These are phyloP conservation scores for Oeneis ivallda DNA, from an alignment of 2,888 invertebrate genomes.

Conservation along the genomic window DNA sequence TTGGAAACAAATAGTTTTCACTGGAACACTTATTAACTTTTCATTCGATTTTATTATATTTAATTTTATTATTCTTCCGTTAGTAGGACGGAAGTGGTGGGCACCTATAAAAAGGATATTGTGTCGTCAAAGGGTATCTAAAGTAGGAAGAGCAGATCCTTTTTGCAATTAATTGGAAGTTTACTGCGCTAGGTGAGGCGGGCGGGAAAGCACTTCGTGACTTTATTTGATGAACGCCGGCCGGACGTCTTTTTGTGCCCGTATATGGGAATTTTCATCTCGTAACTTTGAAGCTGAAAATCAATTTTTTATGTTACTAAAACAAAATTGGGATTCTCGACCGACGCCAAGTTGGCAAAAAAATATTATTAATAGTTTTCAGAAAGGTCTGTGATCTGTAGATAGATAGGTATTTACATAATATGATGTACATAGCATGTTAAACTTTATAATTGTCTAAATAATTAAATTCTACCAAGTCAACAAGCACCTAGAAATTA, in stretches of 20 bases:
- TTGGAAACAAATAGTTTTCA: not conserved
- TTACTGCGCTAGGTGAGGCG: slow-evolving; percentile 28
- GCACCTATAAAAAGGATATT: not conserved
- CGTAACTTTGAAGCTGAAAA: slow-evolving; percentile 10
- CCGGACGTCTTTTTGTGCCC: slow-evolving; percentile 8
- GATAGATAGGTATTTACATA: not conserved
- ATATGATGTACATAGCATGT: no score
- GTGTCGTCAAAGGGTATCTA: slow-evolving; percentile 5
- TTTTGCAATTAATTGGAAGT: slow-evolving; percentile 41
- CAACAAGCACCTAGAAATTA: not conserved
- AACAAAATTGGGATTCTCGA: no score
- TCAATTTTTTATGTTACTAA: not conserved
- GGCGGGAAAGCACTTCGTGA: slow-evolving; percentile 17
- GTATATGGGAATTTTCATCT: slow-evolving; percentile 10
- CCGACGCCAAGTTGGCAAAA: no score
- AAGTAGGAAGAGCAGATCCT: slow-evolving; percentile 10
- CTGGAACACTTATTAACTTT: no score
- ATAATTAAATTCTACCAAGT: not conserved
- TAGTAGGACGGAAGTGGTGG: not conserved
- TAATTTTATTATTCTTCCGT: no score
- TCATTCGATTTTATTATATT: no score
- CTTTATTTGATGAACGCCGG: slow-evolving; percentile 28
- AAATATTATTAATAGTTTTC: not conserved
- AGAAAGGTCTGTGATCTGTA: not conserved
- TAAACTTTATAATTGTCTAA: no score